These are phyloP conservation scores for Hypotaenidia philippensis DNA, from an alignment of 2,797 vertebrate genomes.

Conservation along the genomic window DNA sequence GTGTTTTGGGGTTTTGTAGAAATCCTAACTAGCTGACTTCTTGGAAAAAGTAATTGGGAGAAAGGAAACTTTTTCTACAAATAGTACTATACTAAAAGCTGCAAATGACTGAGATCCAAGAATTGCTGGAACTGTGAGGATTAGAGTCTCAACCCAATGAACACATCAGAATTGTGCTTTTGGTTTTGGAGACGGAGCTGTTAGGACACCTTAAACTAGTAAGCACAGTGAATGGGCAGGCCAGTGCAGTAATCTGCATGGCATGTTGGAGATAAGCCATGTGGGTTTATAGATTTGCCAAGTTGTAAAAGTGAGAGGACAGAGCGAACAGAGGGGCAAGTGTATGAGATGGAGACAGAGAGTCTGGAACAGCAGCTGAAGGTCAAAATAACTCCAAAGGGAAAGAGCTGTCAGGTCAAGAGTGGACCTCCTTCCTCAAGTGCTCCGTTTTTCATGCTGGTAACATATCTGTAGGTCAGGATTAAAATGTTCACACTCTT, in stretches of 20 bases:
- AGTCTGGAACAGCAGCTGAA: not conserved
- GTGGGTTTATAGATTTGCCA: not conserved
- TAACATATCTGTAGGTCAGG: not conserved
- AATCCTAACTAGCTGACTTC: not conserved
- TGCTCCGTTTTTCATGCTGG: not conserved
- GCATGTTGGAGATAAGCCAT: not conserved
- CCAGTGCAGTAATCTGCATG: not conserved
- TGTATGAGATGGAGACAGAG: not conserved
- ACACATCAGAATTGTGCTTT: not conserved
- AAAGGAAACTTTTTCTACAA: not conserved
- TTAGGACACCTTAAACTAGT: not conserved
- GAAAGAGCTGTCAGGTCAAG: not conserved
- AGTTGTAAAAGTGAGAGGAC: not conserved
- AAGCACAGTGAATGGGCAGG: not conserved
- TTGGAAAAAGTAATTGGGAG: not conserved
- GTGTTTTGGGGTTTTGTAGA: not conserved
- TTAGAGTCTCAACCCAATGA: not conserved
- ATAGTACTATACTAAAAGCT: not conserved
- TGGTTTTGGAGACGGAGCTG: not conserved
- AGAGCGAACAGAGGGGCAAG: not conserved
- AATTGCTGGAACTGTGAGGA: not conserved
- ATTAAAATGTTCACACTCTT: not conserved
- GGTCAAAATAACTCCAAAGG: not conserved
- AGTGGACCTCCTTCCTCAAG: not conserved
- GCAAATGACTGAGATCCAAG: not conserved